Evolutionary conservation across 2,797 vertebrate genomes (phyloP).

Genomic region (Mus spretus): DNA sequence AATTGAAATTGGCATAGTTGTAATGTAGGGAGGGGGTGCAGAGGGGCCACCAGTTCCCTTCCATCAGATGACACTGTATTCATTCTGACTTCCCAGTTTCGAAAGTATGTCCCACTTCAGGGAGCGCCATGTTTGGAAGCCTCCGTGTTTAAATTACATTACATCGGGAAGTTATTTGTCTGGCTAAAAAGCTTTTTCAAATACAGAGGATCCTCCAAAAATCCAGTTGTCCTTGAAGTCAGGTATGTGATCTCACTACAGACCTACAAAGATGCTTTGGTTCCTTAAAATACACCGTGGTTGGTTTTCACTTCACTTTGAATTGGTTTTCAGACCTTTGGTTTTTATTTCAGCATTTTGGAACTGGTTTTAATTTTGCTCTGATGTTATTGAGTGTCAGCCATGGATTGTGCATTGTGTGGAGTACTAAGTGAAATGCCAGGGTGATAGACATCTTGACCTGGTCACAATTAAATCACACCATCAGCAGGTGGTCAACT

Average conservation of each 20-base stretch:
- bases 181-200: neutral
- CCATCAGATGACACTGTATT: neutral
- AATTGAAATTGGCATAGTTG: constrained; percentile 41
- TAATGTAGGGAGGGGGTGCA: neutral
- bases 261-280: neutral
- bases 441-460: constrained; percentile 7
- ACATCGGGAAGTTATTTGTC: constrained; percentile 13
- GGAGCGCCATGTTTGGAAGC: neutral
- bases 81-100: neutral
- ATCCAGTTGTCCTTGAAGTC: neutral
- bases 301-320: neutral
- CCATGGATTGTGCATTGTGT: neutral
- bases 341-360: constrained; percentile 7
- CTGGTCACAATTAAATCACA: constrained; percentile 47
- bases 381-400: neutral
- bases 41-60: neutral
- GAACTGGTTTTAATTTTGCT: neutral
- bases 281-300: neutral
- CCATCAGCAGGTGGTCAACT: neutral
- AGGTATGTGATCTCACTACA: neutral
- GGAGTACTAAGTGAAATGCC: neutral
- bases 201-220: constrained; percentile 7
- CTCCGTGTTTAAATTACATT: neutral
- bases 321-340: constrained; percentile 10
- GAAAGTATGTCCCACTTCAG: neutral